Conservation (phyloP, 2,888 invertebrate genomes). For the Pristionchus entomophagus region DNA sequence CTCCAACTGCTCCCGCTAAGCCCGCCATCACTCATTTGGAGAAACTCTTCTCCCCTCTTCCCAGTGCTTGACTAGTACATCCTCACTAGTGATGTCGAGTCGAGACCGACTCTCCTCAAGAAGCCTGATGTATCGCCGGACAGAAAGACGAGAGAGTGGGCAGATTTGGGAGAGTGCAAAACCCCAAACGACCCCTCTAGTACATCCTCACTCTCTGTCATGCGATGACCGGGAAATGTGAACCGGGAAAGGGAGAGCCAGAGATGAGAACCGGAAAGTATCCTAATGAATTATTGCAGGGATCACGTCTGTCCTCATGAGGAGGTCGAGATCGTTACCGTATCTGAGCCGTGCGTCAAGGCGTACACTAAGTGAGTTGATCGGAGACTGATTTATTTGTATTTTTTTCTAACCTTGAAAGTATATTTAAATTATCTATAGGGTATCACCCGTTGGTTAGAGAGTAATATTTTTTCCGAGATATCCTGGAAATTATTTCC, state of each 20-base stretch:
- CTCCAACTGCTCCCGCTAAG: conserved; percentile 1
- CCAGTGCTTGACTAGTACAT: conserved; percentile 19
- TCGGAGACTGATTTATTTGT: background rate
- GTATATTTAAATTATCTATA: no score
- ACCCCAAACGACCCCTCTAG: no score
- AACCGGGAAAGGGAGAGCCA: background rate
- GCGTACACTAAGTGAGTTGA: conserved; percentile 77
- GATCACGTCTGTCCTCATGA: conserved; percentile 79
- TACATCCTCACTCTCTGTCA: background rate
- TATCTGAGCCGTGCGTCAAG: conserved; percentile 78
- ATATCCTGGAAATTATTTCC: no score
- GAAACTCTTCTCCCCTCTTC: background rate
- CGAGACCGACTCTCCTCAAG: no score
- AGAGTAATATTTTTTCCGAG: no score
- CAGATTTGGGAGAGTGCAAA: no score
- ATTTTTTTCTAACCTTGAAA: no score
- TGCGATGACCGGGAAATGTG: background rate
- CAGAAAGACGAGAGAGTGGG: no score
- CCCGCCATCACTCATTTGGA: conserved; percentile 27
- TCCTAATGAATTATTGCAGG: conserved; percentile 75
- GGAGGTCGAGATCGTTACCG: conserved; percentile 77
- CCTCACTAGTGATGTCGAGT: no score
- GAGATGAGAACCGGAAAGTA: conserved; percentile 31
- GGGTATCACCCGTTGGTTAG: no score
- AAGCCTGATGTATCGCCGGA: no score